Conservation (phyloP, 2,113 vertebrate genomes). For the Cheirogaleus medius region DNA sequence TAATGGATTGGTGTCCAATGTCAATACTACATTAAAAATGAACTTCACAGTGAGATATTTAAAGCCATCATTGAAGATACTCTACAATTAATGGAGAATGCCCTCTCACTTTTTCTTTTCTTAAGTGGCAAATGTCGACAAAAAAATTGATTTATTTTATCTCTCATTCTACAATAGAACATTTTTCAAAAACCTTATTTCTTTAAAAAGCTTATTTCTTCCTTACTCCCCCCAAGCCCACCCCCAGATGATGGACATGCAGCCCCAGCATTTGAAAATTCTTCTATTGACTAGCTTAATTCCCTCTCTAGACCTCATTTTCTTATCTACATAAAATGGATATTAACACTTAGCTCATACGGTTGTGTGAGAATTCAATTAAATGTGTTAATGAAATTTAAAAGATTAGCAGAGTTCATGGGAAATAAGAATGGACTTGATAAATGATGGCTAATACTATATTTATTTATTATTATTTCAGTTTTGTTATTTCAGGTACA, state of each 20-base stretch:
- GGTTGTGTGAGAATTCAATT: slow-evolving; percentile 30
- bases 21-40: slow-evolving; percentile 15
- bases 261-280: background rate
- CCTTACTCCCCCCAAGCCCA: no score
- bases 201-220: background rate
- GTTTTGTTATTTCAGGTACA: background rate
- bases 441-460: background rate
- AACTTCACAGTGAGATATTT: background rate
- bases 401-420: background rate
- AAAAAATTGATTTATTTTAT: background rate
- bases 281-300: background rate
- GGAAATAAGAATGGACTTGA: background rate
- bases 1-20: background rate
- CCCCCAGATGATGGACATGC: background rate
- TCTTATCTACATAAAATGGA: background rate
- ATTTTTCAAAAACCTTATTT: background rate
- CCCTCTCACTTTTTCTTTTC: background rate
- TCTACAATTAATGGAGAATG: background rate
- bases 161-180: background rate
- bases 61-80: background rate
- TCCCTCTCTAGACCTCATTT: background rate
- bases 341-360: background rate
- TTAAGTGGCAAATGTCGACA: background rate
- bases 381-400: slow-evolving; percentile 5
- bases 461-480: background rate